phyloP scores from a whole-genome alignment of 2,113 vertebrate species.

The Ciconia boyciana region DNA sequence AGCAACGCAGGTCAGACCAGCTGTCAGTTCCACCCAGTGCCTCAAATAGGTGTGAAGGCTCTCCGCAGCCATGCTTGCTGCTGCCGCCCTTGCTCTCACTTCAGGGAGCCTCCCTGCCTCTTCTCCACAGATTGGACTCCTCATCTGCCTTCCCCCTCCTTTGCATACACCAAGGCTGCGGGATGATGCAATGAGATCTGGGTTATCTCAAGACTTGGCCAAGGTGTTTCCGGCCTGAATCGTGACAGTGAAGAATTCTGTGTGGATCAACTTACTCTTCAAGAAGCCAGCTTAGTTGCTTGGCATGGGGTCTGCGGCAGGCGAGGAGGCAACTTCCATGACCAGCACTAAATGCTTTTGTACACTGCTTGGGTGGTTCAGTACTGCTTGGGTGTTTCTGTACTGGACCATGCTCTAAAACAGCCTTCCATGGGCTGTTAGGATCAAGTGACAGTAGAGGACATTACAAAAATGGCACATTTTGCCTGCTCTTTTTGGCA shows the following conservation, averaged over 20 bases:
- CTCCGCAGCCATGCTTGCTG: neutral
- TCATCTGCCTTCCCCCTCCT: neutral
- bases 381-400: neutral
- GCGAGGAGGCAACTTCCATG: neutral
- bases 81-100: rapidly evolving
- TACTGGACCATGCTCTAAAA: neutral
- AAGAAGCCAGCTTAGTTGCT: rapidly evolving
- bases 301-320: neutral
- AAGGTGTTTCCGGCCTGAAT: neutral
- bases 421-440: neutral
- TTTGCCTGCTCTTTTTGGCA: rapidly evolving
- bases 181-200: neutral
- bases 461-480: rapidly evolving
- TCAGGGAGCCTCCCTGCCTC: neutral
- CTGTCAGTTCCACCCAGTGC: neutral
- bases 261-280: neutral
- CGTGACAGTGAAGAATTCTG: rapidly evolving
- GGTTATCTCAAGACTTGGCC: neutral
- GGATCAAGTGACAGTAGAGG: neutral
- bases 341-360: neutral
- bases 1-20: neutral
- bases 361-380: neutral
- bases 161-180: neutral
- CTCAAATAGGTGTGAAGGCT: neutral
- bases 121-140: neutral